Evolutionary conservation across 2,888 invertebrate species (phyloP).

Genomic region (Calliopum simillimum): DNA sequence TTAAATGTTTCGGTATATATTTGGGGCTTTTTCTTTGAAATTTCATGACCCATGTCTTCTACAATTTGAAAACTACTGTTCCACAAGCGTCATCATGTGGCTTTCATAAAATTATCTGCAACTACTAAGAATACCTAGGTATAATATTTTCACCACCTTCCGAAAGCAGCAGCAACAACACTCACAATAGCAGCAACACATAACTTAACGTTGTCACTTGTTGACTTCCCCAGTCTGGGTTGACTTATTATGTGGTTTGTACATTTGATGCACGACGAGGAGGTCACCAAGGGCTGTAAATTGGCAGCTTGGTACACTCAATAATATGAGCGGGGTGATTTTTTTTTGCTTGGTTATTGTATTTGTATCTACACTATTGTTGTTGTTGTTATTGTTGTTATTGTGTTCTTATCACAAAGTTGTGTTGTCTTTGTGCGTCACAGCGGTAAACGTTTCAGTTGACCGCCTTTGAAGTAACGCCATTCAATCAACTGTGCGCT

Average conservation of each 20-base stretch:
- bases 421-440: not conserved
- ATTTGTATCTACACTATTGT: not conserved
- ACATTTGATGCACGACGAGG: not conserved
- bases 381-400: conserved; percentile 2
- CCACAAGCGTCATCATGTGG: conserved; percentile 15
- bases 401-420: not conserved
- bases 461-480: not conserved
- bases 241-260: not conserved
- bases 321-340: not conserved
- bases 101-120: not conserved
- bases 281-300: conserved; percentile 1
- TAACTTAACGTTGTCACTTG: not conserved
- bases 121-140: not conserved
- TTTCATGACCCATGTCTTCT: too few species aligned
- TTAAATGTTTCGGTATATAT: too few species aligned
- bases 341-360: not conserved
- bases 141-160: not conserved
- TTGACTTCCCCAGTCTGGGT: conserved; percentile 2
- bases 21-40: too few species aligned
- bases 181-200: not conserved
- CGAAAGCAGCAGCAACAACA: not conserved
- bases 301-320: not conserved
- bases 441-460: not conserved
- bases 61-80: conserved; percentile 23
- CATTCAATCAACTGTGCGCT: conserved; percentile 1